Conservation (phyloP, 1,140 invertebrate species). For the Eriocheir sinensis region DNA sequence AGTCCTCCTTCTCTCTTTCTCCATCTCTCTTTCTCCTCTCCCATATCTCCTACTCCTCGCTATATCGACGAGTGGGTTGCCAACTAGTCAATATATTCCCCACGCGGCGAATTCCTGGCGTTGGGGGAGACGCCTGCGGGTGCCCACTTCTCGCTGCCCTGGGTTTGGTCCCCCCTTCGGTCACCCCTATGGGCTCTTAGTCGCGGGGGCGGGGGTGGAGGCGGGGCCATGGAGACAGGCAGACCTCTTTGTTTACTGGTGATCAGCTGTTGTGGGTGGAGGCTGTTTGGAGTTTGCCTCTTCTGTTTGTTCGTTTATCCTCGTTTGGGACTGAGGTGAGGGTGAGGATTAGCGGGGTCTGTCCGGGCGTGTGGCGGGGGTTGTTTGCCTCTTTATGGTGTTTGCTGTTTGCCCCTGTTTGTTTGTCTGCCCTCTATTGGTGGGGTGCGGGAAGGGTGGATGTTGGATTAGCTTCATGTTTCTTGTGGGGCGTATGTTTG, state of each 20-base stretch:
- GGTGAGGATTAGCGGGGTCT: not conserved
- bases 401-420: not conserved
- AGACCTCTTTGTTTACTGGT: not conserved
- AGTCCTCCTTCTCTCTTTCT: not conserved
- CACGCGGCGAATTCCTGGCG: not conserved
- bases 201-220: not conserved
- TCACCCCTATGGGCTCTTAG: not conserved
- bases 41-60: not conserved
- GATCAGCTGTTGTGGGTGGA: not conserved
- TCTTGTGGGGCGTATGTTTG: slow-evolving; percentile 31
- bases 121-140: not conserved
- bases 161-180: not conserved
- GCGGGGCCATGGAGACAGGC: not conserved
- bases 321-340: not conserved
- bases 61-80: not conserved
- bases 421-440: too few species aligned
- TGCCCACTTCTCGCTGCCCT: not conserved
- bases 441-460: too few species aligned
- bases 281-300: not conserved
- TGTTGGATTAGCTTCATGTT: too few species aligned
- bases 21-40: not conserved
- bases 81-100: slow-evolving; percentile 25
- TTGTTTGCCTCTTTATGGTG: not conserved
- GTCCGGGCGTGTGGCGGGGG: not conserved
- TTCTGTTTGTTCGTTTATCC: not conserved